Conservation (phyloP, 2,797 vertebrate species). For the Coccyzus lansbergi region DNA sequence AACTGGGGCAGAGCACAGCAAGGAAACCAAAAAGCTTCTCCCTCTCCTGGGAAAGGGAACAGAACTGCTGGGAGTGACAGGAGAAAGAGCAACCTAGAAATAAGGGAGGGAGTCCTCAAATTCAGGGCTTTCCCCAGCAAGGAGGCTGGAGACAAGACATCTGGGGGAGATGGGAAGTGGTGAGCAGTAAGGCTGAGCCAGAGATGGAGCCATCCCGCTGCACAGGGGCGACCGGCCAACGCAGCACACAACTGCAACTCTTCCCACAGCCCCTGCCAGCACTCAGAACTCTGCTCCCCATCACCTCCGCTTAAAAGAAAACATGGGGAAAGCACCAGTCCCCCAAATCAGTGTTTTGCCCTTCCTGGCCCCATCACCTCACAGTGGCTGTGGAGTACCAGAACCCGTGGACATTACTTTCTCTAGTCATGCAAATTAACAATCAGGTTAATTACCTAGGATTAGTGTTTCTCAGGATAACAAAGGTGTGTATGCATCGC, state of each 20-base stretch:
- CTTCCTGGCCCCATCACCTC: background rate
- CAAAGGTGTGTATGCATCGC: slow-evolving; percentile 5
- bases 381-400: background rate
- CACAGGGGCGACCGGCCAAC: background rate
- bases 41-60: background rate
- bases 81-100: background rate
- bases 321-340: no score
- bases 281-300: accelerated
- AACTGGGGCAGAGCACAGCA: background rate
- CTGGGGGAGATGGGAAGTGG: background rate
- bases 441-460: slow-evolving; percentile 61
- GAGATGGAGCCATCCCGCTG: background rate
- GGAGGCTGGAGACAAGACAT: background rate
- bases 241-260: accelerated
- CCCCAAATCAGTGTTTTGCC: background rate
- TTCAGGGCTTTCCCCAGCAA: background rate
- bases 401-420: slow-evolving; percentile 12
- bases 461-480: slow-evolving; percentile 67
- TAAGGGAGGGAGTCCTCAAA: background rate
- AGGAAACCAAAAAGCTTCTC: background rate
- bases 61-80: background rate
- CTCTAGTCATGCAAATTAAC: slow-evolving; percentile 53
- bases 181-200: accelerated
- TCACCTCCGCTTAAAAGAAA: background rate
- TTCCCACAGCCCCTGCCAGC: background rate